A percentile compares a stretch with the other conserved stretches of the same genome.
phyloP scores from a whole-genome alignment of 2,113 vertebrate species.

The Xiphias gladius region DNA sequence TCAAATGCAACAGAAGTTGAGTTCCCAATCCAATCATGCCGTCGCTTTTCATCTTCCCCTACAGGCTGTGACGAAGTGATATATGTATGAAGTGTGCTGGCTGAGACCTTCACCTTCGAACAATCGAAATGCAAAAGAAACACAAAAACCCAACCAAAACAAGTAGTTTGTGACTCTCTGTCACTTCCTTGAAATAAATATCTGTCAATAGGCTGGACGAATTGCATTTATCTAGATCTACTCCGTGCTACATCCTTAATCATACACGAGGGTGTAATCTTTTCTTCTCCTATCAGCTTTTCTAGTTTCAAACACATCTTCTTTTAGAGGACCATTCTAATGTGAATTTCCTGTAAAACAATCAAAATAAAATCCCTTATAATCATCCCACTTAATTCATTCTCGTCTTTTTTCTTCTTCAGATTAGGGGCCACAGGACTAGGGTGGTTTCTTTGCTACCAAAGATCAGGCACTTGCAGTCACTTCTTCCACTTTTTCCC shows the following conservation, averaged over 20 bases:
- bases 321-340: not conserved
- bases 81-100: not conserved
- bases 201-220: not conserved
- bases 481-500: not conserved
- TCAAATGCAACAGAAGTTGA: not conserved
- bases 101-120: not conserved
- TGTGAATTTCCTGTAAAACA: not conserved
- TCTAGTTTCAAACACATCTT: not conserved
- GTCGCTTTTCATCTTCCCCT: constrained; percentile 21
- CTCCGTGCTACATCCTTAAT: not conserved
- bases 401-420: not conserved
- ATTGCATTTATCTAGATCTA: not conserved
- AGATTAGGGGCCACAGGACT: not conserved
- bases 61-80: not conserved
- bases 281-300: not conserved
- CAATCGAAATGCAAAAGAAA: not conserved
- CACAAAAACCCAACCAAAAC: no score
- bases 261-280: not conserved
- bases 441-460: no score
- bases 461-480: not conserved
- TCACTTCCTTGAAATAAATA: no score
- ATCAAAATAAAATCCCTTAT: not conserved
- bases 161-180: no score
- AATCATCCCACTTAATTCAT: not conserved
- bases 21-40: constrained; percentile 24